Evolutionary conservation across 2,113 vertebrate genomes (phyloP).

Genomic region (Notechis scutatus): DNA sequence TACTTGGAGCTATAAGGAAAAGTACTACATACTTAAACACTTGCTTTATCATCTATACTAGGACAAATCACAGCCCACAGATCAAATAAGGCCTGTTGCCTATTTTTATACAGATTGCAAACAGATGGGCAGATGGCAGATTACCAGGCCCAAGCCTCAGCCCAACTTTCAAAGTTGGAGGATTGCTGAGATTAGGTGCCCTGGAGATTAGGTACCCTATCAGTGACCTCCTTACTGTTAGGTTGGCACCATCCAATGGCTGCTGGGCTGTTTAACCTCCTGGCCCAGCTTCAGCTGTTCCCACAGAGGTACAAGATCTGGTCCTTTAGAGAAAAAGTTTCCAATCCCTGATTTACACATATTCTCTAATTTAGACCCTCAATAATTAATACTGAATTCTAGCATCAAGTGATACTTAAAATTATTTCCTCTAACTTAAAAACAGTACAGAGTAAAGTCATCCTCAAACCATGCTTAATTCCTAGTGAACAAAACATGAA

Average conservation of each 20-base stretch:
- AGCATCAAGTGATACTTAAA: background rate
- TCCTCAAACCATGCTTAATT: background rate
- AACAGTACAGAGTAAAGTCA: background rate
- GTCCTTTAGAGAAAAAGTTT: background rate
- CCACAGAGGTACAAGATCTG: background rate
- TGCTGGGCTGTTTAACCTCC: background rate
- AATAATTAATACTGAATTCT: background rate
- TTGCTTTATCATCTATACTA: background rate
- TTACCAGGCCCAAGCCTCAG: background rate
- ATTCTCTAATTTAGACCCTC: background rate
- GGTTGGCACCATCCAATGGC: background rate
- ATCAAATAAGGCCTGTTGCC: background rate
- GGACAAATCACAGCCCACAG: background rate
- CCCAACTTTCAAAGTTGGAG: background rate
- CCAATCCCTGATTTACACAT: background rate
- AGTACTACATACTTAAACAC: background rate
- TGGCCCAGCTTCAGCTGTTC: background rate
- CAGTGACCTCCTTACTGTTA: background rate
- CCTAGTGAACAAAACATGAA: background rate
- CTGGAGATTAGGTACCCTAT: background rate
- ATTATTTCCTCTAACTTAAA: background rate
- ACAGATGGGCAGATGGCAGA: background rate
- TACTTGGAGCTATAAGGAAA: background rate
- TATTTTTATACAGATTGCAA: background rate
- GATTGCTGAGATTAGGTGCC: background rate